Percentiles rank a stretch among this genome's conserved stretches.
These are phyloP conservation scores for Melanostigma gelatinosum DNA, from an alignment of 2,113 vertebrate genomes.

Conservation along the genomic window DNA sequence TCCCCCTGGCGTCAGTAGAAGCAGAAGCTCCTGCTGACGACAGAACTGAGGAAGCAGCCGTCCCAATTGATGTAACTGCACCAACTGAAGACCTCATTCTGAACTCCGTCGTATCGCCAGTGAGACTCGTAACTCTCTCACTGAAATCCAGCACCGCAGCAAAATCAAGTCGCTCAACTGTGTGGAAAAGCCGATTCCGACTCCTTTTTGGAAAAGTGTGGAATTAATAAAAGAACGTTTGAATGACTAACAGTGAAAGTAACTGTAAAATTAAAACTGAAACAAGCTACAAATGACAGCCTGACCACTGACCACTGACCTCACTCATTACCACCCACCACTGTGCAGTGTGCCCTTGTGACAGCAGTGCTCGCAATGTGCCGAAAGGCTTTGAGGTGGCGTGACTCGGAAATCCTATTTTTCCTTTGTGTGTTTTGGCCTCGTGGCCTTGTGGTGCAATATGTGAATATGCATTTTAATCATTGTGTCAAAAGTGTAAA, in stretches of 20 bases:
- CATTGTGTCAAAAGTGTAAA: background rate
- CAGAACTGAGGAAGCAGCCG: slow-evolving; percentile 10
- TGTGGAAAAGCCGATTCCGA: background rate
- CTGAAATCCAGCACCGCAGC: background rate
- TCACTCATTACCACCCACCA: background rate
- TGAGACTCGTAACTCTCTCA: slow-evolving; percentile 7
- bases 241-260: background rate
- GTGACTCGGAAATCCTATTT: background rate
- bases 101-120: slow-evolving; percentile 26
- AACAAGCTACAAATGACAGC: background rate
- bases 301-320: background rate
- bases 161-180: background rate
- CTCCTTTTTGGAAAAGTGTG: background rate
- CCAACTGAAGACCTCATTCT: slow-evolving; percentile 10
- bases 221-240: background rate
- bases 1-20: background rate
- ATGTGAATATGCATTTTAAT: background rate
- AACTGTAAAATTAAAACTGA: background rate
- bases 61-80: slow-evolving; percentile 10
- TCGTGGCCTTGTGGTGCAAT: background rate
- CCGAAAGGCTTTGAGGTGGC: background rate
- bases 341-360: background rate
- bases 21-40: slow-evolving; percentile 4
- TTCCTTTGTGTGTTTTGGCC: background rate
- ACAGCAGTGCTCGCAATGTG: background rate